phyloP scores from a whole-genome alignment of 2,888 invertebrate species.

The Athalia rosae region DNA sequence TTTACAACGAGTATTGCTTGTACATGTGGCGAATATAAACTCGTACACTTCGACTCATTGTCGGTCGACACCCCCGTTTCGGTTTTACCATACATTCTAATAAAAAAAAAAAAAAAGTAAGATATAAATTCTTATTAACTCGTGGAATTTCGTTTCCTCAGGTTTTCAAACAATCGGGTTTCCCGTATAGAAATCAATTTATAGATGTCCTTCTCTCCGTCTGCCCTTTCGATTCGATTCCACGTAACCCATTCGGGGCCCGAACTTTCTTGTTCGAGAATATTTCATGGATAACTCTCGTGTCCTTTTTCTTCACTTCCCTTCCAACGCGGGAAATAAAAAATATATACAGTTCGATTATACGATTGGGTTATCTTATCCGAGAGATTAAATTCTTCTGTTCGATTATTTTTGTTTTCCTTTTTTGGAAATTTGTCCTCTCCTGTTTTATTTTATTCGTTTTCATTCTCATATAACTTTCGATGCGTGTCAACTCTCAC shows the following conservation, averaged over 20 bases:
- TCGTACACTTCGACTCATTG: background rate
- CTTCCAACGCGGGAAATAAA: background rate
- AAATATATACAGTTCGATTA: too few relatives aligned
- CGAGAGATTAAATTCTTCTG: too few relatives aligned
- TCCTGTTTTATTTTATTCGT: background rate
- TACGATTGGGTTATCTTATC: too few relatives aligned
- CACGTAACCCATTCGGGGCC: too few relatives aligned
- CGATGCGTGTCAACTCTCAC: background rate
- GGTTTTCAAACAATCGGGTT: background rate
- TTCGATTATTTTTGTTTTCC: background rate
- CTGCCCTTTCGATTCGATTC: conserved; percentile 2
- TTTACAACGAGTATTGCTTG: conserved; percentile 23
- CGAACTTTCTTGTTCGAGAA: too few relatives aligned
- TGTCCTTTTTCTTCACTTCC: background rate
- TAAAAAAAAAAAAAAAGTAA: background rate
- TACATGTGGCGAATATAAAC: conserved; percentile 8
- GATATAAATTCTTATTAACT: background rate
- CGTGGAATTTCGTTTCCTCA: background rate
- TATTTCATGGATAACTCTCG: background rate
- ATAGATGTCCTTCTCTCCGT: background rate
- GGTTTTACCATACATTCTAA: background rate
- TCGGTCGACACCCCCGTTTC: conserved; percentile 8
- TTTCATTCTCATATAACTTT: background rate
- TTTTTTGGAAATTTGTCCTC: background rate
- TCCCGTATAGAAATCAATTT: too few relatives aligned